Base-by-base conservation (phyloP, 2,888 invertebrate species). In the Salticus scenicus region DNA sequence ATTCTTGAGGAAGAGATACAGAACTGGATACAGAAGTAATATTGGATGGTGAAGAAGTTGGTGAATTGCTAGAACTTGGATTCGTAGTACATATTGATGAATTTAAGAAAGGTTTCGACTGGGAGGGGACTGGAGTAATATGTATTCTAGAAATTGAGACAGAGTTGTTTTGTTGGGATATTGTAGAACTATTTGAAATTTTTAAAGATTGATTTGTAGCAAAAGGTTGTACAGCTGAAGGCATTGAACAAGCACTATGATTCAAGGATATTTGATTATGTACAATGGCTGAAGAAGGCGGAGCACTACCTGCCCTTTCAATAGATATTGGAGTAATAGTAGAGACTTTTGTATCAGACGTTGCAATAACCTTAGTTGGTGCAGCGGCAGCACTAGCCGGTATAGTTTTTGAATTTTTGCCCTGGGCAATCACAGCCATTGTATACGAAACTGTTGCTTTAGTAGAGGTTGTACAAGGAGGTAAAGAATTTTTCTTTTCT, bases 1-100 rank as follows among this genome's bases (percentile, higher is more conserved):
- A 98, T 90, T 97, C 96, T 88, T 94, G 93, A 0, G 94, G 93
- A 24, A 86, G 28, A 33, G 75, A n/a, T 37, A 71, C 70, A 20
- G 81, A 84, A 63, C 88, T 80, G 17, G 82, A 88, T 41, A 88
- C 51, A 30, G 31, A 17, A 37, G 31, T 57, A 17, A 70, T 47
- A 17, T 33, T 57, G n/a, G 75, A n/a, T 30, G 75, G 74, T 10
- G 79, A 64, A n/a, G 79, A 37, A 27, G 79, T 71, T 41, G 81
- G 33, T 31, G 79, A 70, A 71, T 33, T 73, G 24, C n/a, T 64
- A 17, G 75, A 42, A 20, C 78, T 33, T 27, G 28, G 31, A 30
- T 63, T 28, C 51, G 30, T 75, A 5, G 72, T 20, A n/a, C 80
- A 37, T 20, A 57, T 41, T 4, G 27, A 64, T 33, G 86, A 66